Evolutionary conservation across 2,888 invertebrate species (phyloP).

Genomic region (Morpho achilles): DNA sequence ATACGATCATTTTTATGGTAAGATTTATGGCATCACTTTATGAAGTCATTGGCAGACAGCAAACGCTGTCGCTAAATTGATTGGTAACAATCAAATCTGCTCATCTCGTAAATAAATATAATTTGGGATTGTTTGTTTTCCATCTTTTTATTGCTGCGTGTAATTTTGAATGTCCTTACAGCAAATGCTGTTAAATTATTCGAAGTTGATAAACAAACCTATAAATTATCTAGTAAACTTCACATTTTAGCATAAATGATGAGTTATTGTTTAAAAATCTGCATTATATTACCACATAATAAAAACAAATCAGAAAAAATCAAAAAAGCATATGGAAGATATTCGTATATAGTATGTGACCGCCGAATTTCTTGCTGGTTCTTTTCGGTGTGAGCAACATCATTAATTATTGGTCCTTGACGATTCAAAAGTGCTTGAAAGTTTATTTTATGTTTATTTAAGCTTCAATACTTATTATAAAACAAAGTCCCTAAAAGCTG

Average conservation of each 20-base stretch:
- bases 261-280: no score
- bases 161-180: conserved; percentile 1
- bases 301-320: no score
- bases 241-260: background rate
- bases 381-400: no score
- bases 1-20: conserved; percentile 47
- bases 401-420: no score
- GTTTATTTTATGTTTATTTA: no score
- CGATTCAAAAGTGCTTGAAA: no score
- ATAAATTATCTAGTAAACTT: background rate
- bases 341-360: no score
- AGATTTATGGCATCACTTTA: conserved; percentile 49
- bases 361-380: no score
- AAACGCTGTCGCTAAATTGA: conserved; percentile 12
- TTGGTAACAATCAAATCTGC: conserved; percentile 10
- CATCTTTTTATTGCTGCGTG: conserved; percentile 9
- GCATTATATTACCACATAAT: no score
- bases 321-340: no score
- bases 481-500: no score
- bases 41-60: conserved; percentile 14
- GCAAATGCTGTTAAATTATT: background rate
- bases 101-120: conserved; percentile 15
- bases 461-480: no score
- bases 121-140: conserved; percentile 12
- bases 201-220: background rate